These are phyloP conservation scores for Aphrocallistes beatrix DNA, from an alignment of 37 sponge, comb jelly and placozoan species.

Conservation along the genomic window DNA sequence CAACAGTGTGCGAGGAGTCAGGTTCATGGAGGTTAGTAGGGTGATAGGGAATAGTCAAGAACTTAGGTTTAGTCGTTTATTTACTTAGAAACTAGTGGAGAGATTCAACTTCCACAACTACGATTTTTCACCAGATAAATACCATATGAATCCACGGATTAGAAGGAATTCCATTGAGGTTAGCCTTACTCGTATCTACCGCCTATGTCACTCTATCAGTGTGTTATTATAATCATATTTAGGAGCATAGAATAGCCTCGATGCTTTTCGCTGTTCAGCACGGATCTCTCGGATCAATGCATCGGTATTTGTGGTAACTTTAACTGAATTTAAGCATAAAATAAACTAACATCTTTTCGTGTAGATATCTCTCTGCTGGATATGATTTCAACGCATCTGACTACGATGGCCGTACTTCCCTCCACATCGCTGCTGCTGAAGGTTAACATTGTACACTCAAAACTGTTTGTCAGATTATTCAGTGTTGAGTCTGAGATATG, in stretches of 20 bases:
- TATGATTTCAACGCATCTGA: constrained; percentile 21
- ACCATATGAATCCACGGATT: neutral
- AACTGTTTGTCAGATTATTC: neutral
- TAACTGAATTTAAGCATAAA: neutral
- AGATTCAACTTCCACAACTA: constrained; percentile 40
- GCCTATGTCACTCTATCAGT: no score
- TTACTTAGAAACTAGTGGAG: constrained; percentile 35
- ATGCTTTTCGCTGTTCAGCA: neutral
- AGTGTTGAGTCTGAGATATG: neutral
- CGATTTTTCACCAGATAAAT: constrained; percentile 21
- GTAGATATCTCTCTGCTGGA: constrained; percentile 8
- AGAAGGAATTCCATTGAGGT: neutral
- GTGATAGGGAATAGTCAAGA: no score
- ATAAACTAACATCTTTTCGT: neutral
- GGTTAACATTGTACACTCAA: constrained; percentile 33
- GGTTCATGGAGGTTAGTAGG: constrained; percentile 36
- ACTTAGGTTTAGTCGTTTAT: neutral
- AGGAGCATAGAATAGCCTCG: neutral
- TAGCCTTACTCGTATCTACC: no score
- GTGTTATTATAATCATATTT: neutral
- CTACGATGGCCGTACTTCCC: constrained; percentile 49
- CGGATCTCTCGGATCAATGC: constrained; percentile 11
- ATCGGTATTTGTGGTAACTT: neutral
- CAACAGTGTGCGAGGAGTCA: constrained; percentile 69
- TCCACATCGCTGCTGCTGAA: constrained; percentile 49